Evolutionary conservation across 2,113 vertebrate species (phyloP).

Genomic region (Stictonetta naevosa): DNA sequence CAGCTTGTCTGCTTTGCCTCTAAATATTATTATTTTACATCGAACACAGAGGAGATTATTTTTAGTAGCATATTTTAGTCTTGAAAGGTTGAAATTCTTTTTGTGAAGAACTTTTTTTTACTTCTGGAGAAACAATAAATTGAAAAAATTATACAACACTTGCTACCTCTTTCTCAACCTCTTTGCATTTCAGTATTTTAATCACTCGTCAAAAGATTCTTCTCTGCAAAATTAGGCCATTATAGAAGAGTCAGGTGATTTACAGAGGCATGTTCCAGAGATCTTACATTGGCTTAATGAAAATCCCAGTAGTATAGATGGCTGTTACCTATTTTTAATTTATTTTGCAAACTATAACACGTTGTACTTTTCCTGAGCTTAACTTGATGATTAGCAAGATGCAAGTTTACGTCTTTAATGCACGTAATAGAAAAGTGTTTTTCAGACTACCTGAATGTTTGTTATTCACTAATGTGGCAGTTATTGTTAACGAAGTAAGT

Average conservation of each 20-base stretch:
- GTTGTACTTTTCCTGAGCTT: slow-evolving; percentile 19
- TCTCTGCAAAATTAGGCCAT: neutral
- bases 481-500: slow-evolving; percentile 12
- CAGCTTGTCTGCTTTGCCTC: neutral
- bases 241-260: neutral
- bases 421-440: neutral
- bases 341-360: neutral
- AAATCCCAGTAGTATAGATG: neutral
- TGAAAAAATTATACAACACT: neutral
- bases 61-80: neutral
- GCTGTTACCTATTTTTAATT: neutral
- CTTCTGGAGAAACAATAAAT: neutral
- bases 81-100: neutral
- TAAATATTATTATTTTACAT: neutral
- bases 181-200: neutral
- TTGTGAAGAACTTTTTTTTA: neutral
- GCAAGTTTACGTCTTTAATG: neutral
- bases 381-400: slow-evolving; percentile 29
- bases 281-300: neutral
- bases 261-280: neutral
- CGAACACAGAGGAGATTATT: neutral
- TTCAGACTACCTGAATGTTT: neutral
- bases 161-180: neutral
- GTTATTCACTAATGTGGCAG: neutral
- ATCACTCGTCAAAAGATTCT: neutral